Base-by-base conservation (phyloP, 1,140 invertebrate genomes). In the Vanessa tameamea region DNA sequence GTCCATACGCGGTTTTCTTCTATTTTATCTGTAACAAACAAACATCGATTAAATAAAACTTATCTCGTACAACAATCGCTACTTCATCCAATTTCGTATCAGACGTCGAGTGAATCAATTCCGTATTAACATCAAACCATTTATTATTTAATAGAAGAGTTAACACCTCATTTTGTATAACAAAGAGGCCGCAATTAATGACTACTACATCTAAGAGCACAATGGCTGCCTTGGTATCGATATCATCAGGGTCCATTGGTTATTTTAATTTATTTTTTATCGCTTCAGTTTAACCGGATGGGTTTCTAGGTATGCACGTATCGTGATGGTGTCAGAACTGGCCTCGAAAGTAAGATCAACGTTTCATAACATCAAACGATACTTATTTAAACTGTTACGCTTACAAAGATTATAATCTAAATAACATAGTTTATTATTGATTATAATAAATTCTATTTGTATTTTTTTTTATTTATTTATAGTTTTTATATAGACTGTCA, bases 231-330 rank as follows among this genome's bases (percentile, higher is more conserved):
- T 77, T 75, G 78, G 84, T 87, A 85, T 88, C 87, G 89, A 92
- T 91, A 92, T 90, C 90, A 92, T 91, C 89, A 77, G 78, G 77
- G 78, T 78, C 75, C 76, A 77, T 77, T 78, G 76, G 79, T 91
- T 89, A 87, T 88, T 90, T 92, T 91, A 92, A 92, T 92, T 91
- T 91, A 86, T 91, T 92, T 92, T 91, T 92, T 92, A 91, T 89
- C 86, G 79, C 77, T 80, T 87, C 86, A 82, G 90, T 89, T 89
- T 90, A 87, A 85, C 86, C 80, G 81, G 85, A 86, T 87, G 86
- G 78, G 82, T 87, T 90, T 86, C 83, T 85, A 85, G 82, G 82
- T 82, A 82, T 85, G 81, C 84, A 80, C 57, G 75, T 73, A 78
- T 80, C 78, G 74, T 72, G 82, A 82, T 82, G 70, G 68, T 81